These are phyloP conservation scores for Alviniconcha strummeri DNA, from an alignment of 2,888 invertebrate species.

Conservation along the genomic window DNA sequence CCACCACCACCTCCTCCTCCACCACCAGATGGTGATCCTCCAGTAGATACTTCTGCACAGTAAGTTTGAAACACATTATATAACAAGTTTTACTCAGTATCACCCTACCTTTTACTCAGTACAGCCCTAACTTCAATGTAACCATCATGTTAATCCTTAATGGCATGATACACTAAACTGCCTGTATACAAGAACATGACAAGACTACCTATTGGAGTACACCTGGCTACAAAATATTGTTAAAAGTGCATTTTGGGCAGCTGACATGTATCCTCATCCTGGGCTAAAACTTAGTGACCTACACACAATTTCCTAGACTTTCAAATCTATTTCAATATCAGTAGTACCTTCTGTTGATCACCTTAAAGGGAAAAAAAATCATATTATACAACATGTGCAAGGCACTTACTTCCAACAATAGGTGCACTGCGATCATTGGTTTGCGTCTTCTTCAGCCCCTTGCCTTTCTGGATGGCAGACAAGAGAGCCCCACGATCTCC, in stretches of 20 bases:
- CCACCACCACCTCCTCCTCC: constrained; percentile 73
- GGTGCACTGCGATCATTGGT: constrained; percentile 71
- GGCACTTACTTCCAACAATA: constrained; percentile 12
- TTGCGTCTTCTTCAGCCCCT: constrained; percentile 77
- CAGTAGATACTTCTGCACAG: constrained; percentile 20
- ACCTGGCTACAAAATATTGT: neutral
- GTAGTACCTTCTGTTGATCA: too few relatives aligned
- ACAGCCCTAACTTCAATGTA: too few relatives aligned
- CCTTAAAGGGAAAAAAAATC: too few relatives aligned
- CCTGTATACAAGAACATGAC: neutral
- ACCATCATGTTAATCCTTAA: neutral
- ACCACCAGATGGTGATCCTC: constrained; percentile 31
- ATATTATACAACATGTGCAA: too few relatives aligned
- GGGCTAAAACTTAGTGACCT: too few relatives aligned
- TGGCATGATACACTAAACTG: neutral
- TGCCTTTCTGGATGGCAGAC: constrained; percentile 83
- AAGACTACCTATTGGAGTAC: neutral
- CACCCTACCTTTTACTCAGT: too few relatives aligned
- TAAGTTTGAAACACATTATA: neutral
- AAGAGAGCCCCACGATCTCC: constrained; percentile 82
- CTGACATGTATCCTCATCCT: too few relatives aligned
- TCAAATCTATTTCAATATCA: too few relatives aligned
- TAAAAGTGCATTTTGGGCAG: too few relatives aligned
- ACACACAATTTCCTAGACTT: too few relatives aligned
- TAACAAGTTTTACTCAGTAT: too few relatives aligned